Evolutionary conservation across 1,140 invertebrate species (phyloP).

Genomic region (Heliothis virescens): DNA sequence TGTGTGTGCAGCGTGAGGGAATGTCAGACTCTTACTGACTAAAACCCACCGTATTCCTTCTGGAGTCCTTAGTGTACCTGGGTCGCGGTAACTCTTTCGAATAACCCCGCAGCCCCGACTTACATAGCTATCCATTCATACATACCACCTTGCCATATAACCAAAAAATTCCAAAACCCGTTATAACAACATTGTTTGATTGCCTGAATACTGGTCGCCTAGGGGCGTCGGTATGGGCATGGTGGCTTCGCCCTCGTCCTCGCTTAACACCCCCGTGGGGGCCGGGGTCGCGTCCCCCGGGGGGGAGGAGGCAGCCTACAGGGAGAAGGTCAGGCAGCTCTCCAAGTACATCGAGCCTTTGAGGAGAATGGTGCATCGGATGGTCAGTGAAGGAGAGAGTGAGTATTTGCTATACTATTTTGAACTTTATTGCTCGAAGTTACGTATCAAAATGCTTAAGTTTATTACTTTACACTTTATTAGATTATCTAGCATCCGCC

Average conservation of each 20-base stretch:
- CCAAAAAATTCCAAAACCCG: slow-evolving; percentile 6
- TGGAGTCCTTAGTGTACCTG: no score
- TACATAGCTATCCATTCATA: background rate
- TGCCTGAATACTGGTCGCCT: slow-evolving; percentile 39
- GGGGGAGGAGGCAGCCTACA: slow-evolving; percentile 94
- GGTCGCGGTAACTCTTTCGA: no score
- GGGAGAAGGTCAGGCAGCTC: slow-evolving; percentile 96
- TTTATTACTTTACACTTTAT: no score
- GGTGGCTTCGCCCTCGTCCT: slow-evolving; percentile 93
- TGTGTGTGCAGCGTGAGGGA: no score
- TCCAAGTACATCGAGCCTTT: slow-evolving; percentile 97
- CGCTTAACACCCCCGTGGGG: slow-evolving; percentile 93
- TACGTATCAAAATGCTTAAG: no score
- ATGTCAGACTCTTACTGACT: no score
- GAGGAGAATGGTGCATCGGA: slow-evolving; percentile 93
- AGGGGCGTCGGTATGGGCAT: slow-evolving; percentile 85
- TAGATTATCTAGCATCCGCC: no score
- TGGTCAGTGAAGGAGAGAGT: slow-evolving; percentile 94
- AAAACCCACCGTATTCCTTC: no score
- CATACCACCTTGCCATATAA: background rate
- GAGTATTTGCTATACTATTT: slow-evolving; percentile 60
- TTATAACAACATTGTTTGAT: slow-evolving; percentile 23
- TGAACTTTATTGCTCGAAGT: background rate
- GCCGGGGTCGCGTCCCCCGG: slow-evolving; percentile 88
- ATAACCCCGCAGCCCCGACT: no score